Evolutionary conservation across 2,113 vertebrate species (phyloP), one percentile per base, ranked within the genome.

Genomic region (Gasterosteus nipponicus): DNA sequence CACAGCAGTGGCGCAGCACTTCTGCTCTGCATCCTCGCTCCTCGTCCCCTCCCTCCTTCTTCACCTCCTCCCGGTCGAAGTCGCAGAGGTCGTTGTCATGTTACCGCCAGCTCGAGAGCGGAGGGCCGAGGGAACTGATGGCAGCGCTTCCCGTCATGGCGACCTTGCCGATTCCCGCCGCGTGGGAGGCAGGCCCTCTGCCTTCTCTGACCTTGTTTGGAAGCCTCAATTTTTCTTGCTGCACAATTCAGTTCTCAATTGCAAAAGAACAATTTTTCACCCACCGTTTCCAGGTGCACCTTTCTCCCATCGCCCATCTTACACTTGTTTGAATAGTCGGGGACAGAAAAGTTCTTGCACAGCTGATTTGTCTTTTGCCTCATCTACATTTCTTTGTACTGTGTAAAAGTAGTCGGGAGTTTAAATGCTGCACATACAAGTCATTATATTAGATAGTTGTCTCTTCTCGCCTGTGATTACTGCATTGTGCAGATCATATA

Each of bases 391-490:
- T 70, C 38, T 70, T 10, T 70, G 9, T 29, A 47, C 51, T 19
- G 38, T 77, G 73, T 77, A 46, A 77, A 88, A 80, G 73, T 74
- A 81, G 19, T 46, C 39, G 15, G 14, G 53, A 63, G 64, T 77
- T 54, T 83, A 73, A 84, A 77, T 78, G 54, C 73, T 78, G 38
- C 72, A 73, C 73, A 83, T 75, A 82, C 67, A 85, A 76, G 87
- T 78, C 83, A 80, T 91, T 87, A 89, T 87, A 86, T 85, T 42
- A 88, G 84, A 85, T 81, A 84, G 81, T 92, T 86, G 87, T 91
- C 88, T 92, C 86, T 87, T 83, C 88, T 92, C 90, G 92, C 89
- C 90, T 92, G 90, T 92, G 91, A 92, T 92, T 92, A 92, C 87
- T 87, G 89, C 90, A 87, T 83, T 90, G 86, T 85, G 88, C 79